These are phyloP conservation scores for Timema cristinae DNA, from an alignment of 2,888 invertebrate genomes.

Conservation along the genomic window DNA sequence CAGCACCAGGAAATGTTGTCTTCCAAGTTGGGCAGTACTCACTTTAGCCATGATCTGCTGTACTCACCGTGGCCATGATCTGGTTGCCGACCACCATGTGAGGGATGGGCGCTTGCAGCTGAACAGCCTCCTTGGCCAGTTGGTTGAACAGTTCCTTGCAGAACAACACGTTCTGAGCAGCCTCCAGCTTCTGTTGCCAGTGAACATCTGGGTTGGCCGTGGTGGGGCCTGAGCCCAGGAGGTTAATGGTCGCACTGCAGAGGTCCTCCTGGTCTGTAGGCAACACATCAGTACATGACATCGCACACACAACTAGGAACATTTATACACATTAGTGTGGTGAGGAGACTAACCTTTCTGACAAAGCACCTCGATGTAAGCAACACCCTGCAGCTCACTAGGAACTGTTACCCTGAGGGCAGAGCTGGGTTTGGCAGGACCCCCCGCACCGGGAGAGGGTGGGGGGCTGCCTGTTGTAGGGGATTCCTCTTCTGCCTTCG, in stretches of 20 bases:
- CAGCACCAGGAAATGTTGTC: too few species aligned
- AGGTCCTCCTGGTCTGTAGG: conserved; percentile 79
- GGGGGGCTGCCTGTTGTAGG: conserved; percentile 45
- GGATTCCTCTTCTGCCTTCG: conserved; percentile 80
- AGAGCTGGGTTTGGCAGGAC: conserved; percentile 57
- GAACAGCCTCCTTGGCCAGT: conserved; percentile 91
- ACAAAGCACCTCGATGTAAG: conserved; percentile 92
- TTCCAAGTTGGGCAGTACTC: conserved; percentile 30
- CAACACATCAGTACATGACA: conserved; percentile 5
- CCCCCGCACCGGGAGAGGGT: conserved; percentile 38
- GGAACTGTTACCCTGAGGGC: conserved; percentile 89
- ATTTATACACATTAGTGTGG: not conserved
- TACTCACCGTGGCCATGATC: conserved; percentile 88
- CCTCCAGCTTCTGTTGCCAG: conserved; percentile 96
- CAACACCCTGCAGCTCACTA: conserved; percentile 90
- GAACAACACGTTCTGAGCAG: conserved; percentile 94
- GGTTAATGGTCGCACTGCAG: conserved; percentile 76
- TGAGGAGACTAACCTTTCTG: conserved; percentile 69
- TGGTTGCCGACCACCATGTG: conserved; percentile 97
- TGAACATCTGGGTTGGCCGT: conserved; percentile 71
- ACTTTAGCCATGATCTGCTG: conserved; percentile 95
- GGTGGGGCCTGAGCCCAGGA: conserved; percentile 70
- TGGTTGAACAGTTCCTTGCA: conserved; percentile 95
- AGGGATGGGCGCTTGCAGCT: conserved; percentile 87
- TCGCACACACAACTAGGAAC: conserved; percentile 15